These are phyloP conservation scores for Aspidiotus rigidus DNA, from an alignment of 2,888 invertebrate genomes.

Conservation along the genomic window DNA sequence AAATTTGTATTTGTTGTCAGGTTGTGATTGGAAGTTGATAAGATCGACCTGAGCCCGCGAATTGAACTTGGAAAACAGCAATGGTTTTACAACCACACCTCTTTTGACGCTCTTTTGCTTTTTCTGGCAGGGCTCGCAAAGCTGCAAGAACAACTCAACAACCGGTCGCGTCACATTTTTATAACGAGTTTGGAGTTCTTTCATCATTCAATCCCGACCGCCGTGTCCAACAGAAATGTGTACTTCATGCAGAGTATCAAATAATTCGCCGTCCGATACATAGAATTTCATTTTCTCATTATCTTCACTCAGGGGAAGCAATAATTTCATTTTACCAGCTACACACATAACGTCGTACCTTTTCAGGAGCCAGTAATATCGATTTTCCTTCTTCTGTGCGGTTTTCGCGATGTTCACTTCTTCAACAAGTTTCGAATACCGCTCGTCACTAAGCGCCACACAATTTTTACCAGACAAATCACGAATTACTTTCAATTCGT, in stretches of 20 bases:
- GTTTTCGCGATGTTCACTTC: neutral
- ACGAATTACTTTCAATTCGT: too few species aligned
- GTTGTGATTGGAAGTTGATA: neutral
- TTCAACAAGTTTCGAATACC: too few species aligned
- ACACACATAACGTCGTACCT: constrained; percentile 2
- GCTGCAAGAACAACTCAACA: neutral
- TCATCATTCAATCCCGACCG: neutral
- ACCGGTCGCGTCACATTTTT: neutral
- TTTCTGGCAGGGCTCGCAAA: neutral
- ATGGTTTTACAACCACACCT: neutral
- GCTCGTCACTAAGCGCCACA: too few species aligned
- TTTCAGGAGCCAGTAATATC: neutral
- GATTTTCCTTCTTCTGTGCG: constrained; percentile 1
- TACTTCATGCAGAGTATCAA: neutral
- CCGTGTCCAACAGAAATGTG: neutral
- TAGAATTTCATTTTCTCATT: neutral
- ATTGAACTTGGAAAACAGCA: neutral
- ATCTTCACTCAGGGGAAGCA: neutral
- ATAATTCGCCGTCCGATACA: neutral
- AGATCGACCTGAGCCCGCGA: constrained; percentile 3
- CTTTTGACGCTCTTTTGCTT: neutral
- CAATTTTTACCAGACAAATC: too few species aligned
- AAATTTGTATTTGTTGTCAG: neutral
- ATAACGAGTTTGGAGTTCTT: neutral
- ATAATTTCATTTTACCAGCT: constrained; percentile 4